Base-by-base conservation (phyloP, 2,113 vertebrate species). In the Heterochromis multidens region DNA sequence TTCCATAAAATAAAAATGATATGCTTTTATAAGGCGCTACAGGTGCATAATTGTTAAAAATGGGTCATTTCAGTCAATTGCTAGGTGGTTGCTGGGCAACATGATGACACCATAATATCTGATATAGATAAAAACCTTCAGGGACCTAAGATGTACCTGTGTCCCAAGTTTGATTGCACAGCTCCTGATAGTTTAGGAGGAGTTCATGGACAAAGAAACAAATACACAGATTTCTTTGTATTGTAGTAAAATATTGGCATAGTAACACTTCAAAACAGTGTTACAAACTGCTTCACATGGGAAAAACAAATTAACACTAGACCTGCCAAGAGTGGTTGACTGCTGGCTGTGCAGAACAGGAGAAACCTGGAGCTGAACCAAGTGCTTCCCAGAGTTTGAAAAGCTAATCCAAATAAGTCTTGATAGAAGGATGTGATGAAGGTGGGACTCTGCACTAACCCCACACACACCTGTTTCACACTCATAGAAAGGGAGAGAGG, bases 361-460 rank as follows among this genome's bases (percentile, higher is more conserved):
- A 52, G 25, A 74, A 74, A 31, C 43, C 40, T 74, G 67, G 17
- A 29, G 43, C 25, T 52, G 67, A 72, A 52, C 25, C 67, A 52
- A 52, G 40, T 8, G 43, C n/a, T 43, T 43, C 40, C 7, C 4
- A 37, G 7, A 7, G 46, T 7, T 6, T 17, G 14, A 16, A 5
- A 46, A 46, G 40, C 12, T 70, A 46, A 7, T 49, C 40, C 23
- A 43, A 19, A 8, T 29, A 25, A 49, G 16, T 72, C 16, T 72
- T 49, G 16, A 49, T 25, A 49, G 43, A 25, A 72, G 40, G 16
- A 72, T 72, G 67, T 49, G 40, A 29, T 72, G 67, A 52, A 21
- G 0, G 1, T 72, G 17, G 17, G 37, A 70, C 62, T 0, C 67
- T 21, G 67, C 67, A 31, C 0, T 29, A 29, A 29, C 43, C 10